Evolutionary conservation across 2,113 vertebrate species (phyloP), one percentile per base, ranked within the genome.

Genomic region (Thunnus maccoyii): DNA sequence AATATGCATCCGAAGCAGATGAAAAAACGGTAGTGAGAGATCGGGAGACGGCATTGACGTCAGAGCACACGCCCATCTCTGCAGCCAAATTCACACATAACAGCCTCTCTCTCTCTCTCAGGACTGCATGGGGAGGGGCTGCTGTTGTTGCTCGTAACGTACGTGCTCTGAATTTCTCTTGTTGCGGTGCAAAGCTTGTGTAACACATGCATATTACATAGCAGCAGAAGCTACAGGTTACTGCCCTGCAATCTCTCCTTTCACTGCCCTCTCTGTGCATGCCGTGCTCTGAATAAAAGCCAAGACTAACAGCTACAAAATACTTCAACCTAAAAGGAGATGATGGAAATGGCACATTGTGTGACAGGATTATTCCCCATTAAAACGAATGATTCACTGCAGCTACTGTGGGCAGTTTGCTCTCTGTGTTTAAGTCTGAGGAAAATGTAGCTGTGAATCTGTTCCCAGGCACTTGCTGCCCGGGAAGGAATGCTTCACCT

Each of bases 31-130:
- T 46, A 70, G 70, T n/a, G 80, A 61, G 70, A 64, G 82, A 86
- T 55, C 17, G 70, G 48, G 61, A 76, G 83, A 88, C 32, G 78
- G 85, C 73, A 81, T 84, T 92, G 92, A 94, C 92, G 93, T 94
- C 92, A 94, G 77, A 82, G 88, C 89, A 82, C 91, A 93, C 91
- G 89, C 92, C 92, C 92, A 83, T 90, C 86, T 85, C 90, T 86
- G 90, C 91, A 91, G 91, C 91, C 90, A 70, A 83, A 92, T 72
- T 84, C 89, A 82, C 76, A 69, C 67, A 79, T 82, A 86, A 88
- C 91, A 75, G 79, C 68, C 86, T 85, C 83, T 74, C 87, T 75
- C 65, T 87, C 36, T 8, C 36, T 41, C 87, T 78, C 64, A 70
- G 88, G 83, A 76, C 79, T 46, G 90, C 88, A 72, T 78, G 83